Evolutionary conservation across 2,888 invertebrate species (phyloP).

Genomic region (Nemotelus pantherinus): DNA sequence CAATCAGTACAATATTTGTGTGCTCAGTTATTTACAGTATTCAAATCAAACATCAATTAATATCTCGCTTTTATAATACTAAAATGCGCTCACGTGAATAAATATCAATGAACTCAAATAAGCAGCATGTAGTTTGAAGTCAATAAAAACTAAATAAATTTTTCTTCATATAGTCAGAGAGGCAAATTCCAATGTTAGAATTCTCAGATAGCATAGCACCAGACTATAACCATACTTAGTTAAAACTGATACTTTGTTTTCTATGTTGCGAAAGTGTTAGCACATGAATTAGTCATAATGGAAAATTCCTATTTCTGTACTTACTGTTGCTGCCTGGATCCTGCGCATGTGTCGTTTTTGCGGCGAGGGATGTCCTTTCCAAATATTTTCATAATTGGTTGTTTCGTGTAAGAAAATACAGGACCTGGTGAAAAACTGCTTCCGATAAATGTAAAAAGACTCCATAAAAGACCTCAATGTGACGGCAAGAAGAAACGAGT

Average conservation of each 20-base stretch:
- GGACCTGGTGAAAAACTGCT: slow-evolving; percentile 16
- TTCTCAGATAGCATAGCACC: no score
- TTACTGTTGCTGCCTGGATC: background rate
- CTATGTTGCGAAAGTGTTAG: no score
- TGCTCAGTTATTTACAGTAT: background rate
- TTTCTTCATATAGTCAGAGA: no score
- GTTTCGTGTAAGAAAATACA: background rate
- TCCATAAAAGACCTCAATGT: slow-evolving; percentile 43
- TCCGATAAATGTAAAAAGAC: slow-evolving; percentile 28
- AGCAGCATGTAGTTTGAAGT: no score
- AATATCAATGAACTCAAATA: no score
- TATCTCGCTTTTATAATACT: background rate
- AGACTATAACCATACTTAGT: no score
- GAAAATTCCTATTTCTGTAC: background rate
- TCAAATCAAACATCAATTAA: background rate
- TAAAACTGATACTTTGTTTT: no score
- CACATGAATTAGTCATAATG: no score
- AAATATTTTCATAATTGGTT: slow-evolving; percentile 12
- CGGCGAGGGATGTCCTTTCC: background rate
- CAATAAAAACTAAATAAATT: no score
- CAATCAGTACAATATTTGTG: no score
- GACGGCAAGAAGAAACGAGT: background rate
- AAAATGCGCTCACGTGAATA: background rate
- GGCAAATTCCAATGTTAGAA: no score
- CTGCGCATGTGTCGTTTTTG: background rate